phyloP scores from a whole-genome alignment of 2,888 invertebrate genomes.

The Ophioninae sp. region DNA sequence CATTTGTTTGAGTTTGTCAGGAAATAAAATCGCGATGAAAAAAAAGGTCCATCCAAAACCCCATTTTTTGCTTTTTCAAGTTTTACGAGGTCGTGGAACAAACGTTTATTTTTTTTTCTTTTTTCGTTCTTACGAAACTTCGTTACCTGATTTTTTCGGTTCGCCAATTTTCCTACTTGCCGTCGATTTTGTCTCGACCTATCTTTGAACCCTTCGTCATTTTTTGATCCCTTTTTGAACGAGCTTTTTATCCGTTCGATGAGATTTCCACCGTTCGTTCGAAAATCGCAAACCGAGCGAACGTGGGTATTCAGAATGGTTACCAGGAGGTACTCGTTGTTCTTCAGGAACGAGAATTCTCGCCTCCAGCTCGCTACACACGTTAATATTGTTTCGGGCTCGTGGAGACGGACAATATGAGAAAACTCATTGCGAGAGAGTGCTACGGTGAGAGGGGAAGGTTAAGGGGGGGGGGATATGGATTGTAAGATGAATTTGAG shows the following conservation, averaged over 20 bases:
- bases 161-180: constrained; percentile 6
- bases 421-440: constrained; percentile 53
- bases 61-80: not conserved
- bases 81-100: not conserved
- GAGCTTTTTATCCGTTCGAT: constrained; percentile 58
- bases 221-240: not conserved
- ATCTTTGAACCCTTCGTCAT: not conserved
- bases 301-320: constrained; percentile 66
- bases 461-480: constrained; percentile 33
- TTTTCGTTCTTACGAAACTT: not conserved
- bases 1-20: not conserved
- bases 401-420: constrained; percentile 45
- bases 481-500: constrained; percentile 78
- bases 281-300: constrained; percentile 69
- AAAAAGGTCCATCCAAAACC: not conserved
- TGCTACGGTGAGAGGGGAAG: constrained; percentile 5
- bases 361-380: constrained; percentile 39
- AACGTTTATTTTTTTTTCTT: not conserved
- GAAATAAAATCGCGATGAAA: not conserved
- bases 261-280: constrained; percentile 68
- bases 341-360: constrained; percentile 60
- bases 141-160: not conserved
- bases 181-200: not conserved
- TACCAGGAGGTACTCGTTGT: constrained; percentile 61
- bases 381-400: constrained; percentile 34